Percentiles rank a stretch among this genome's conserved stretches.
These are phyloP conservation scores for Clytia hemisphaerica DNA, from an alignment of 30 jellyfish, hydroid and myxozoan species.

Conservation along the genomic window DNA sequence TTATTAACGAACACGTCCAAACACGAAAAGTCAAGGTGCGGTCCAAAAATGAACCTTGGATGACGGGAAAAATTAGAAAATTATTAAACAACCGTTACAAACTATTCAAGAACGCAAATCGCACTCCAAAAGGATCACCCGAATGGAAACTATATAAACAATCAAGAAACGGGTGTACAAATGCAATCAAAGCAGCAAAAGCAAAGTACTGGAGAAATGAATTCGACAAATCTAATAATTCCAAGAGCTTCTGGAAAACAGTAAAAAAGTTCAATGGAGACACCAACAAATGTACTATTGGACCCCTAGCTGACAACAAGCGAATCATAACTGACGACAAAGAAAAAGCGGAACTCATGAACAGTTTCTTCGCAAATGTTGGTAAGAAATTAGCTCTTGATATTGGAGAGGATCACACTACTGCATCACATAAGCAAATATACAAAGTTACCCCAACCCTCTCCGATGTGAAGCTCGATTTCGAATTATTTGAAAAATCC, in stretches of 20 bases:
- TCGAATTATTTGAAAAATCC: constrained; percentile 10
- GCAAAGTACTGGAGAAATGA: constrained; percentile 43
- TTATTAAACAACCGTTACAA: neutral
- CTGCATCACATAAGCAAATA: constrained; percentile 1
- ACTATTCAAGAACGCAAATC: constrained; percentile 1
- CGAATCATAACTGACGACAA: constrained; percentile 10
- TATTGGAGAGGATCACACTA: constrained; percentile 3
- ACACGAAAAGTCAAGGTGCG: constrained; percentile 32
- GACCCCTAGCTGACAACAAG: constrained; percentile 34
- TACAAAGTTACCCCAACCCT: constrained; percentile 47
- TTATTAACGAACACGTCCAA: constrained; percentile 45
- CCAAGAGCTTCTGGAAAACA: constrained; percentile 43
- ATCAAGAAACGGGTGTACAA: constrained; percentile 1
- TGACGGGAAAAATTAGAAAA: constrained; percentile 1
- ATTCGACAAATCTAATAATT: constrained; percentile 9
- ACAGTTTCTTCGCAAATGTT: constrained; percentile 26
- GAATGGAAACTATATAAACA: constrained; percentile 6
- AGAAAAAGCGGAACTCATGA: constrained; percentile 38
- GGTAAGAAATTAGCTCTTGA: constrained; percentile 38
- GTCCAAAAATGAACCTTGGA: constrained; percentile 2
- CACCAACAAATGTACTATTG: constrained; percentile 11
- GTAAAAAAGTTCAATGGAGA: constrained; percentile 14
- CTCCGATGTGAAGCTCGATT: constrained; percentile 8
- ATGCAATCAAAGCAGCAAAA: too few relatives aligned
- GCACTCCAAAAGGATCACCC: constrained; percentile 6